Percentiles rank a stretch among this genome's conserved stretches.
phyloP scores from a whole-genome alignment of 1,140 invertebrate genomes.

The Condylostylus longicornis region DNA sequence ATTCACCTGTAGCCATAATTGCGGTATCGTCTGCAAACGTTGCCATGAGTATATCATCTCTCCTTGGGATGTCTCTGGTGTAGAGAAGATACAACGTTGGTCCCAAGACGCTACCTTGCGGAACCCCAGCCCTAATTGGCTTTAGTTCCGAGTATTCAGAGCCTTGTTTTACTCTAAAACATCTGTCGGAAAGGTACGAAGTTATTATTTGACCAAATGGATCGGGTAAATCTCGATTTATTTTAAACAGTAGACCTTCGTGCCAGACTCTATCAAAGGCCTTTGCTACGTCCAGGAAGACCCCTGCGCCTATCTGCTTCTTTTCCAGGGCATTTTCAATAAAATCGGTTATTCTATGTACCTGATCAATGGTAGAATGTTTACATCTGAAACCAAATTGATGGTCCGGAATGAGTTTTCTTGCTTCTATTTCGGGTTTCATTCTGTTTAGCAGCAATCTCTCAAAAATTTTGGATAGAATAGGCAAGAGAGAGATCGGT shows the following conservation, averaged over 20 bases:
- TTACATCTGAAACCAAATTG: conserved; percentile 23
- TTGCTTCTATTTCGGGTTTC: conserved; percentile 10
- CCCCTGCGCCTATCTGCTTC: conserved; percentile 16
- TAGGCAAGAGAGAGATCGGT: conserved; percentile 22
- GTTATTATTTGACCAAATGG: conserved; percentile 7
- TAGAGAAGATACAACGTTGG: conserved; percentile 9
- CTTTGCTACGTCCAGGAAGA: conserved; percentile 18
- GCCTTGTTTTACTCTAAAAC: conserved; percentile 12
- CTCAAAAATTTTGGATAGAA: conserved; percentile 22
- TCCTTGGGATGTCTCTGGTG: conserved; percentile 11
- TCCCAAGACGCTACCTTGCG: conserved; percentile 9
- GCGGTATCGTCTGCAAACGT: conserved; percentile 18
- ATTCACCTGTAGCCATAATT: too few relatives aligned
- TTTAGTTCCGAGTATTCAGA: conserved; percentile 9
- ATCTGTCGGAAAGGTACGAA: conserved; percentile 11
- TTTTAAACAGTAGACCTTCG: conserved; percentile 16
- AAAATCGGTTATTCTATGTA: conserved; percentile 8
- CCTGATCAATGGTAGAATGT: conserved; percentile 14
- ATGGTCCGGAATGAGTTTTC: conserved; percentile 15
- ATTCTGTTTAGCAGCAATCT: conserved; percentile 20
- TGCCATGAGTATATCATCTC: conserved; percentile 3
- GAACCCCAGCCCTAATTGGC: conserved; percentile 7
- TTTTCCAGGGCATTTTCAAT: conserved; percentile 12
- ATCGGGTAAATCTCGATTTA: background rate
- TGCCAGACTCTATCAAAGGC: conserved; percentile 25